These are phyloP conservation scores for Eulemur mongoz DNA, from an alignment of 2,797 vertebrate species.

Conservation along the genomic window DNA sequence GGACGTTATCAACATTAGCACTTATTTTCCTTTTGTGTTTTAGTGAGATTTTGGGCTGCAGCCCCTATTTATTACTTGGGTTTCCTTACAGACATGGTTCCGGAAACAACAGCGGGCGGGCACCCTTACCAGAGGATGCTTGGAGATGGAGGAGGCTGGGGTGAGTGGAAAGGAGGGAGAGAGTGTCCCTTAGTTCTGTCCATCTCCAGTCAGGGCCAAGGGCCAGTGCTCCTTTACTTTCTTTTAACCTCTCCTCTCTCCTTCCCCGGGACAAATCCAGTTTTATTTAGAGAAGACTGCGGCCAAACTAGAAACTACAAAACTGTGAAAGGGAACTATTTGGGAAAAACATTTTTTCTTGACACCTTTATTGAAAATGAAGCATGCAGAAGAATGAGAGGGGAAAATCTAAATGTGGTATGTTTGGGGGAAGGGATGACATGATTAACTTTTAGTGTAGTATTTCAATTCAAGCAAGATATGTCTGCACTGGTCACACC, in stretches of 20 bases:
- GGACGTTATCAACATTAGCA: not conserved
- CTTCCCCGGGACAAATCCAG: not conserved
- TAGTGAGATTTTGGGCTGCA: not conserved
- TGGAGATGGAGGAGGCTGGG: not conserved
- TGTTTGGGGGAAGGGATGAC: not conserved
- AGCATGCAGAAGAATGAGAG: not conserved
- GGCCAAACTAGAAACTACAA: not conserved
- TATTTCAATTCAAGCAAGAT: not conserved
- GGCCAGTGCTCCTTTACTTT: not conserved
- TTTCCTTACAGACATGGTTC: not conserved
- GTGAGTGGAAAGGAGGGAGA: not conserved
- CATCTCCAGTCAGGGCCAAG: not conserved
- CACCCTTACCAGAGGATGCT: not conserved
- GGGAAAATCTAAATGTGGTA: not conserved
- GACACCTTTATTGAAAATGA: not conserved
- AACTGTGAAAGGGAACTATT: not conserved
- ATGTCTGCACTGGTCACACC: not conserved
- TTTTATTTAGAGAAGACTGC: not conserved
- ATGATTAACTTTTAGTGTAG: not conserved
- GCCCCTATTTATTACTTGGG: not conserved
- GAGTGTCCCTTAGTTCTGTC: not conserved
- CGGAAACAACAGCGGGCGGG: not conserved
- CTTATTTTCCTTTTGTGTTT: conserved; percentile 28
- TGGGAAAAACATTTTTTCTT: not conserved
- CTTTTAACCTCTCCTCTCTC: not conserved